These are phyloP conservation scores for Iguana delicatissima DNA, from an alignment of 2,797 vertebrate genomes.

Conservation along the genomic window DNA sequence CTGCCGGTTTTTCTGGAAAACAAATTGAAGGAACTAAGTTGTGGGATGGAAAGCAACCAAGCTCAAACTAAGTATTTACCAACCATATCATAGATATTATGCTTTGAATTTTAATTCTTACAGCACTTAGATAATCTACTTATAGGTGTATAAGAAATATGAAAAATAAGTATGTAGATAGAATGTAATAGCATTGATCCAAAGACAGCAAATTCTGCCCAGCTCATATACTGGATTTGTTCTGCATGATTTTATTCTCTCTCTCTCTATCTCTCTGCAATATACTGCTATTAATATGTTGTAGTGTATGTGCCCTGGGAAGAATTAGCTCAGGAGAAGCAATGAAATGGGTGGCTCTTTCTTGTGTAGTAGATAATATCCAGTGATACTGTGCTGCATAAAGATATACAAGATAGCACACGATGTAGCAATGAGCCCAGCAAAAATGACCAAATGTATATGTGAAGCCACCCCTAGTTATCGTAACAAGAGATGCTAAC, in stretches of 20 bases:
- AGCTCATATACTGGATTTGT: not conserved
- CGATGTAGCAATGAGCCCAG: not conserved
- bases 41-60: not conserved
- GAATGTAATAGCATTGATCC: not conserved
- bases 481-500: not conserved
- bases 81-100: not conserved
- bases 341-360: not conserved
- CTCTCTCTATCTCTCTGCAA: not conserved
- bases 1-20: slow-evolving; percentile 87
- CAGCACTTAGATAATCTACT: not conserved
- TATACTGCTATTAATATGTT: not conserved
- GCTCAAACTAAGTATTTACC: not conserved
- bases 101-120: not conserved
- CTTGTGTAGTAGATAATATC: not conserved
- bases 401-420: not conserved
- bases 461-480: not conserved
- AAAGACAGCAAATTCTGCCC: not conserved
- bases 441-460: not conserved
- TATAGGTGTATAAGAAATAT: not conserved
- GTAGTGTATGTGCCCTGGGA: too few relatives aligned
- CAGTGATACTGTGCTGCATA: not conserved
- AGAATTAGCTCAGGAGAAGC: not conserved
- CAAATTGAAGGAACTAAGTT: slow-evolving; percentile 47
- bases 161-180: not conserved
- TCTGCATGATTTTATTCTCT: not conserved